Conservation (phyloP, 1,140 invertebrate genomes). For the Diprion similis region DNA sequence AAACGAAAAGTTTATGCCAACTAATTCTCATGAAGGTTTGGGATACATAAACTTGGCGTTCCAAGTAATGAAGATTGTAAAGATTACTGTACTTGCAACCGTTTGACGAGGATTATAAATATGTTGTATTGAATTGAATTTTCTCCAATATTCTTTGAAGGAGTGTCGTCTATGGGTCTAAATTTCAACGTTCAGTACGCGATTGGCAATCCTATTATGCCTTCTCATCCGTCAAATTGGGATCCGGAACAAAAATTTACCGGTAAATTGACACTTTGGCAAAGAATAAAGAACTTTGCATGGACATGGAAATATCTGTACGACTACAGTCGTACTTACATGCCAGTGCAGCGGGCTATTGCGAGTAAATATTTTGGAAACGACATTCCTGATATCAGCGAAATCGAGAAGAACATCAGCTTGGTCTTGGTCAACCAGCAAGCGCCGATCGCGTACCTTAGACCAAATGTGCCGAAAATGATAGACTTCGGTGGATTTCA, state of each 20-base stretch:
- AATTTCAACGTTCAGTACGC: background rate
- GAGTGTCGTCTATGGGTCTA: background rate
- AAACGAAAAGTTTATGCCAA: background rate
- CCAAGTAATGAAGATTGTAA: background rate
- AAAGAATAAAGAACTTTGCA: background rate
- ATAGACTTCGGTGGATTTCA: constrained; percentile 63
- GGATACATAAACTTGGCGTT: background rate
- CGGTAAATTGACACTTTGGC: background rate
- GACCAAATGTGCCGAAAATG: constrained; percentile 63
- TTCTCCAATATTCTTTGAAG: background rate
- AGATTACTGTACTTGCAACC: too few relatives aligned
- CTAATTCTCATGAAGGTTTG: too few relatives aligned
- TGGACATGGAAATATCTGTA: background rate
- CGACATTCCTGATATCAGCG: constrained; percentile 33
- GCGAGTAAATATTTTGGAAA: constrained; percentile 49
- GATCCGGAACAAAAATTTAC: background rate
- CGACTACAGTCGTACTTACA: background rate
- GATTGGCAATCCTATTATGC: background rate
- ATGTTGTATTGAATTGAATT: background rate
- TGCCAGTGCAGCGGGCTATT: constrained; percentile 25
- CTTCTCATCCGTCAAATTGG: background rate
- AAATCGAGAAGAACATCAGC: constrained; percentile 50
- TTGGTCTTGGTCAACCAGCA: constrained; percentile 66
- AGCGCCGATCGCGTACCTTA: constrained; percentile 59
- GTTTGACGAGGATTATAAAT: too few relatives aligned